Conservation (phyloP, 2,888 invertebrate genomes). For the Drosophila robusta region DNA sequence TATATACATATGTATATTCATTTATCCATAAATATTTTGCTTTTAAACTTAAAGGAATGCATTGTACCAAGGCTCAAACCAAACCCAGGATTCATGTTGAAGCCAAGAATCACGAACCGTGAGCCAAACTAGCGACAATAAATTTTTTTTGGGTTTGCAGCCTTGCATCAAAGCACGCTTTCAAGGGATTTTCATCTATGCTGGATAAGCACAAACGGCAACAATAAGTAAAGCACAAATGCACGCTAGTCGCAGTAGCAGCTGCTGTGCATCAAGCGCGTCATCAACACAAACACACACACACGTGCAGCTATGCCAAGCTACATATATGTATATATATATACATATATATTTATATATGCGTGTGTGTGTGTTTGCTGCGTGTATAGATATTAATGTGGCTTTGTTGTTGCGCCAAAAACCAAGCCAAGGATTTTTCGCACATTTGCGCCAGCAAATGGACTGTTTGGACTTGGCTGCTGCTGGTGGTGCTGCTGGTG, state of each 20-base stretch:
- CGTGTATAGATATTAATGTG: slow-evolving; percentile 27
- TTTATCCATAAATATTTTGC: too few species aligned
- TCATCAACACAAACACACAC: slow-evolving; percentile 51
- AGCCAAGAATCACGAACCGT: too few species aligned
- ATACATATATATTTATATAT: slow-evolving; percentile 8
- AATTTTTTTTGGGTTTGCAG: neutral
- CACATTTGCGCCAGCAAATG: slow-evolving; percentile 69
- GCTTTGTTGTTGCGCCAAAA: slow-evolving; percentile 77
- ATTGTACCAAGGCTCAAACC: too few species aligned
- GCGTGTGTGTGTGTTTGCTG: slow-evolving; percentile 23
- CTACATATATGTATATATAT: slow-evolving; percentile 10
- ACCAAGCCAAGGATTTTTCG: slow-evolving; percentile 79
- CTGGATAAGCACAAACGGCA: slow-evolving; percentile 33
- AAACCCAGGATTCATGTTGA: too few species aligned
- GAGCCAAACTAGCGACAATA: too few species aligned
- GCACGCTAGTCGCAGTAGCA: slow-evolving; percentile 25
- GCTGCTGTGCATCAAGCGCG: slow-evolving; percentile 67
- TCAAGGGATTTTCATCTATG: slow-evolving; percentile 24
- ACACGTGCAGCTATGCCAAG: slow-evolving; percentile 17
- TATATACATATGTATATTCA: too few species aligned
- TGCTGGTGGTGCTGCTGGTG: slow-evolving; percentile 29
- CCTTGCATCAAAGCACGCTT: slow-evolving; percentile 3
- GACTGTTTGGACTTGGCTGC: slow-evolving; percentile 55
- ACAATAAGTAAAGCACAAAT: slow-evolving; percentile 28
- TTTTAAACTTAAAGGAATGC: too few species aligned